Percentiles rank a stretch among this genome's conserved stretches.
Evolutionary conservation across 2,797 vertebrate species (phyloP).

Genomic region (Propithecus perrieri): DNA sequence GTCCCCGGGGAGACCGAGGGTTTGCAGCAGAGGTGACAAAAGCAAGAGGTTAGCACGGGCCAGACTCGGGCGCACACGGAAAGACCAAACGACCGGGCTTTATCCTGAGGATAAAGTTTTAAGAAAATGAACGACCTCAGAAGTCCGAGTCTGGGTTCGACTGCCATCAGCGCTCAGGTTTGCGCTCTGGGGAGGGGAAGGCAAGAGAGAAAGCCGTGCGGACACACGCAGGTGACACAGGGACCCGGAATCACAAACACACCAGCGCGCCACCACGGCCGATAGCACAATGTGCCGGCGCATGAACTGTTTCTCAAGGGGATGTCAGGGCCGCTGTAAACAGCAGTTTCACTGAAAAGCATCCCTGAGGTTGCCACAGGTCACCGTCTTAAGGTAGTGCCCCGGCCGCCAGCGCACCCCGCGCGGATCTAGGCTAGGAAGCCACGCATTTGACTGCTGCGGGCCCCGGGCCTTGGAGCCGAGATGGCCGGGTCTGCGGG

Average conservation of each 20-base stretch:
- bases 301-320: not conserved
- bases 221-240: too few relatives aligned
- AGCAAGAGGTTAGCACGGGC: not conserved
- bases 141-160: not conserved
- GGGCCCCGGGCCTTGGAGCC: not conserved
- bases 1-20: too few relatives aligned
- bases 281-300: accelerated
- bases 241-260: not conserved
- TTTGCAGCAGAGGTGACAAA: not conserved
- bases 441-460: not conserved
- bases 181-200: accelerated
- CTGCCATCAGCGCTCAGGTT: accelerated
- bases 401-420: accelerated
- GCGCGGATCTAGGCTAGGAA: not conserved
- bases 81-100: not conserved
- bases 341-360: not conserved
- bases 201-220: not conserved
- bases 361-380: not conserved
- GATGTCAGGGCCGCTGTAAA: accelerated
- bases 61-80: not conserved
- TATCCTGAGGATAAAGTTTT: not conserved
- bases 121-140: not conserved
- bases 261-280: accelerated
- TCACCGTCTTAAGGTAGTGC: accelerated
- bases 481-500: not conserved